These are phyloP conservation scores for Orthosia incerta DNA, from an alignment of 2,888 invertebrate genomes.

Conservation along the genomic window DNA sequence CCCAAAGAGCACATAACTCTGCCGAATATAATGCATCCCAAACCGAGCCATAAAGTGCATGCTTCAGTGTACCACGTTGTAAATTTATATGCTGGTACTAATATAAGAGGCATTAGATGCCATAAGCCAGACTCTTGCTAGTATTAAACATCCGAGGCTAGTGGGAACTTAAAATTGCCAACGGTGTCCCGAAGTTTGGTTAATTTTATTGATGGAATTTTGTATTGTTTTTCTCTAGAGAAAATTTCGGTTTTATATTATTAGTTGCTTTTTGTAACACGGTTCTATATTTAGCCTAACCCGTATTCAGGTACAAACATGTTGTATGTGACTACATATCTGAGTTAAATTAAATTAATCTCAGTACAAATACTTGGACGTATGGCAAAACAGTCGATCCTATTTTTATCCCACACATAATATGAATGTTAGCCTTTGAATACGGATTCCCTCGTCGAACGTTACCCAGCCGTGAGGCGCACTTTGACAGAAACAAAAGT, in stretches of 20 bases:
- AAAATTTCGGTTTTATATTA: background rate
- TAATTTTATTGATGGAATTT: constrained; percentile 25
- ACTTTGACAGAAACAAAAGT: constrained; percentile 86
- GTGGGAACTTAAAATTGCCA: constrained; percentile 44
- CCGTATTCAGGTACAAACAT: too few species aligned
- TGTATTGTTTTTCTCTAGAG: constrained; percentile 2
- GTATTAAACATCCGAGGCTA: constrained; percentile 46
- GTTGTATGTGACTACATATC: background rate
- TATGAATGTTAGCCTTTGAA: constrained; percentile 58
- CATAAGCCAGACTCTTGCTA: constrained; percentile 48
- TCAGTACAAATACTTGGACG: background rate
- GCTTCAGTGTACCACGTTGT: constrained; percentile 69
- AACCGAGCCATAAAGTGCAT: constrained; percentile 78
- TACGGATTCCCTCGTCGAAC: constrained; percentile 54
- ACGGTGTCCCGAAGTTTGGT: constrained; percentile 11
- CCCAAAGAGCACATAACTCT: constrained; percentile 79
- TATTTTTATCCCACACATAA: constrained; percentile 50
- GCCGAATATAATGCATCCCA: constrained; percentile 77
- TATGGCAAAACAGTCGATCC: constrained; percentile 1
- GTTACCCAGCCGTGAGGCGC: constrained; percentile 61
- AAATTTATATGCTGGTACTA: constrained; percentile 73
- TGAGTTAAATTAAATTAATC: background rate
- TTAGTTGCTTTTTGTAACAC: background rate
- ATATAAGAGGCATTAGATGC: constrained; percentile 71
- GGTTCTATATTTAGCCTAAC: too few species aligned